Evolutionary conservation across 2,888 invertebrate species (phyloP), one percentile per base, ranked within the genome.

Genomic region (Luffia ferchaultella): DNA sequence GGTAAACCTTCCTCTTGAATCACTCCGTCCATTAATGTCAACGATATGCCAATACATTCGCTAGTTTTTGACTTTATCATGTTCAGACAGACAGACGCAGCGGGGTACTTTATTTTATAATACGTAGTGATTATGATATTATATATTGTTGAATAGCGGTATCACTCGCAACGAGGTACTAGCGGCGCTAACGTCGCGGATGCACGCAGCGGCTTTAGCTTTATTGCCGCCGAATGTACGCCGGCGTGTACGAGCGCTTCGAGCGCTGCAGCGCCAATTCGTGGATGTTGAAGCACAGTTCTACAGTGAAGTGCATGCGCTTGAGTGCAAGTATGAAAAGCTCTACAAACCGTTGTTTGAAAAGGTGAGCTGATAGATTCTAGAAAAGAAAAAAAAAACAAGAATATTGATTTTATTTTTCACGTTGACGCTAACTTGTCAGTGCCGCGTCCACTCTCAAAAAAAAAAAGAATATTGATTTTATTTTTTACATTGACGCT

Each of bases 221-320:
- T 72, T 87, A 47, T 78, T 93, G 55, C 93, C 94, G 40, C 88
- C 89, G 46, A 82, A 88, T 46, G 92, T 97, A 41, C 93, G 93
- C 70, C 84, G 93, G 62, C 85, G 95, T 69, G 86, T 96, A 58
- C 91, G 93, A 65, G 92, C 94, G 0, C 79, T 97, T 51, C 95
- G 97, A 68, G 91, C 93, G 57, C 74, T 97, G 1, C 97, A 97
- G 73, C 85, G 93, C 62, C 90, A 93, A 62, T 89, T 92, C 46
- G 92, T 93, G 3, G 89, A 94, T 64, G 87, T 97, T 51, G 97
- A 98, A 75, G 92, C 95, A 0, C 90, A 95, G 67, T 97, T 98
- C 79, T 98, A 97, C 76, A 90, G 92, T 63, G 96, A 97, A 65
- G 93, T 99, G 42, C 97, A 98, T 68, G 89, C 90, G 18, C 86